phyloP scores from a whole-genome alignment of 2,113 vertebrate species.

The Cyanoliseus patagonus region DNA sequence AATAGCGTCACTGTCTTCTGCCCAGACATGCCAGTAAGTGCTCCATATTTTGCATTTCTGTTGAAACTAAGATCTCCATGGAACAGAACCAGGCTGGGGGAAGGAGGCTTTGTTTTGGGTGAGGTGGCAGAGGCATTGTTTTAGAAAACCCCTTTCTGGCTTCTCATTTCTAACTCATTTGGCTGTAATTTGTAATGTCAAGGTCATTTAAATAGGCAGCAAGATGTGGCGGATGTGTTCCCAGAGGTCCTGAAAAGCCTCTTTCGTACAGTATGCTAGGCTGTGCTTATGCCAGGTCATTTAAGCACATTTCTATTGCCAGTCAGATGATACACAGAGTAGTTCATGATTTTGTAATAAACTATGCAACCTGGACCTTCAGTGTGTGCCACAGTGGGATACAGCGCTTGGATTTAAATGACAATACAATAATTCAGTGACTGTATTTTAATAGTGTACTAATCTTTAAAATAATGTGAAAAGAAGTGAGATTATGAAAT shows the following conservation, averaged over 20 bases:
- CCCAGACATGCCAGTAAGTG: constrained; percentile 37
- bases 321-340: constrained; percentile 13
- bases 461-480: neutral
- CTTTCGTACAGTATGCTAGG: constrained; percentile 40
- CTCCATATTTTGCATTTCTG: constrained; percentile 53
- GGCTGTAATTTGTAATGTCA: constrained; percentile 54
- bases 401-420: neutral
- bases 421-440: neutral
- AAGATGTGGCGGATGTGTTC: constrained; percentile 33
- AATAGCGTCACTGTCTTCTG: constrained; percentile 40
- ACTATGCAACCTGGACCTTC: neutral
- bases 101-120: constrained; percentile 28
- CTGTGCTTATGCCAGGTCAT: constrained; percentile 53
- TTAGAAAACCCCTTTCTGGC: neutral
- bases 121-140: constrained; percentile 5
- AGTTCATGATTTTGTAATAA: constrained; percentile 41
- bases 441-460: neutral
- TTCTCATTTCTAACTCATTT: constrained; percentile 45
- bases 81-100: neutral
- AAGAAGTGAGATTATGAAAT: neutral
- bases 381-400: neutral
- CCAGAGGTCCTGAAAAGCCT: constrained; percentile 68
- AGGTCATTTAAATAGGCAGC: constrained; percentile 64
- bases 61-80: constrained; percentile 35
- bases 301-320: constrained; percentile 57